Base-by-base conservation (phyloP, 1,140 invertebrate species). In the Drosophila equinoxialis region DNA sequence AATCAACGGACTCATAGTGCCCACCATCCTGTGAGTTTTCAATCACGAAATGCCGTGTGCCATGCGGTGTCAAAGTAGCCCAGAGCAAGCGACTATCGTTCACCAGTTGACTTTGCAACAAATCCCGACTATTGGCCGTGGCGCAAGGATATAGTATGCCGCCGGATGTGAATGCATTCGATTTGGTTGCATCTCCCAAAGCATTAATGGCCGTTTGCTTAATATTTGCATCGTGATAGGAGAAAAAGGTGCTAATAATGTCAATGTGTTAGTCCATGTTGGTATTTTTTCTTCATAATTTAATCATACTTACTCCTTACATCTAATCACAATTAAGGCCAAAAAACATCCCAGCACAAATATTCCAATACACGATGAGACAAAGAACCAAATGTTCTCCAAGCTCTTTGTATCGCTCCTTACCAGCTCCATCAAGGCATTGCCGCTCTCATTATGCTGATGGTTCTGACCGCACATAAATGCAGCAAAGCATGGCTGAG, bases 41-140 rank as follows among this genome's bases (percentile, higher is more conserved):
- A 2, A 94, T 94, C 39, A 95, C 94, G 77, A 95, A 95, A 81
- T 95, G 94, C 61, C 93, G 92, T 0, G 96, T 96, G 17, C 96
- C 96, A 14, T 96, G 93, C 0, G 96, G 96, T 3, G 96, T 97
- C 6, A 97, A 92, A 0, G 96, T 96, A 1, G 96, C 96, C 96
- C 96, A 97, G 26, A 97, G 94, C 14, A 96, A 94, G 0, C 94
- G 92, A 5, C 92, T 85, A 89, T 93, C 87, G 90, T 92, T 83
- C 79, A 90, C 79, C 93, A 94, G 72, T 83, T 93, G 72, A 74
- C 79, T 87, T 89, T 92, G 91, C 20, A 86, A 65, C 30, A 91
- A 60, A 67, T 84, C 92, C 8, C 76, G 80, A 77, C 78, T 92
- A 59, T 81, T 91, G 6, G 86, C 79, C 42, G 84, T 84, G 66